Base-by-base conservation (phyloP, 2,888 invertebrate genomes). In the Sphaerophoria rueppellii region DNA sequence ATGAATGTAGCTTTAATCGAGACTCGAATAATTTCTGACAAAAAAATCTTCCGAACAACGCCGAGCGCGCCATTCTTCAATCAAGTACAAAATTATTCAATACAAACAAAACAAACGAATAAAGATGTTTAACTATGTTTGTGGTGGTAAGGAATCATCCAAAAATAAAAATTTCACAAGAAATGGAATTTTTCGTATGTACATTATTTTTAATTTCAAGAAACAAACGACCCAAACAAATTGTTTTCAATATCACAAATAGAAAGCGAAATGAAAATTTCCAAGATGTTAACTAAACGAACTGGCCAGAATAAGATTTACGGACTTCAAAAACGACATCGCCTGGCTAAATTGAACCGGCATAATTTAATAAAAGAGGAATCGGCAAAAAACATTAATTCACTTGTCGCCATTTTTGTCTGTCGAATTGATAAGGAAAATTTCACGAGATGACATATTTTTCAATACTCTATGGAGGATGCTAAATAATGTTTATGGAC, bases 201-300 rank as follows among this genome's bases (percentile, higher is more conserved):
- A 40, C 6, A 16, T 14, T 14, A 40, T 24, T 58, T 35, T 48
- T 43, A 9, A 32, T 4, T 40, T 67, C 24, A 40, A 58, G 82
- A 74, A 82, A 74, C 63, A 74, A 70, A 74, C 82, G 70, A 79
- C 82, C 82, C 82, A 46, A 63, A 48, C 32, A 7, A 7, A 43
- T 54, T 55, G 4, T 63, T 6, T 37, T 63, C n/a, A n/a, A n/a
- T n/a, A n/a, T n/a, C 0, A 34, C 11, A 65, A 6, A 35, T 37
- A 5, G 37, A 35, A 12, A 50, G 46, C 61, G n/a, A 50, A 65
- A 37, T 46, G 48, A 46, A 63, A n/a, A 24, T 5, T 14, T 43
- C 16, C 5, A 6, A 34, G 61, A 32, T 46, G n/a, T 61, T 32
- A 48, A 63, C 0, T 40, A 55, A 40, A 32, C n/a, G 24, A 72